Evolutionary conservation across 2,888 invertebrate species (phyloP).

Genomic region (Dusona sp.): DNA sequence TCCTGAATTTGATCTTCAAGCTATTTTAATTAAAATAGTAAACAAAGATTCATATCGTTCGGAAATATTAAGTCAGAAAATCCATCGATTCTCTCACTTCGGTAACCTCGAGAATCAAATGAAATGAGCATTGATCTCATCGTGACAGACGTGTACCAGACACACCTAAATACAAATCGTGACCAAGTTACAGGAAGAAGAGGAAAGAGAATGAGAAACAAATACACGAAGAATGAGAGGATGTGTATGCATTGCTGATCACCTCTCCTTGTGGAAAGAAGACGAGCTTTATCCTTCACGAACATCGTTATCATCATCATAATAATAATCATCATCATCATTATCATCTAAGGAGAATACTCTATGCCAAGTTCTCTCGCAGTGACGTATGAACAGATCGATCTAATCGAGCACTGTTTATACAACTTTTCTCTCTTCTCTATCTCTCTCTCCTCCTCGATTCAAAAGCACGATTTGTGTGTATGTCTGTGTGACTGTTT

Average conservation of each 20-base stretch:
- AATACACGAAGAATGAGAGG: constrained; percentile 24
- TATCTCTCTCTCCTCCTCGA: constrained; percentile 48
- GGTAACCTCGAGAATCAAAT: constrained; percentile 4
- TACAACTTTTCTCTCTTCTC: constrained; percentile 62
- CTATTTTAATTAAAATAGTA: constrained; percentile 6
- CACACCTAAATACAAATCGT: constrained; percentile 29
- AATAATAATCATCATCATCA: constrained; percentile 58
- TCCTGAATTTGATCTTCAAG: constrained; percentile 10
- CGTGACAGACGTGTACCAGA: constrained; percentile 59
- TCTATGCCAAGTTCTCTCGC: constrained; percentile 31
- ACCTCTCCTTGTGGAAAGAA: constrained; percentile 44
- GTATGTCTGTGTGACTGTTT: constrained; percentile 17
- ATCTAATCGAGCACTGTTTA: constrained; percentile 67
- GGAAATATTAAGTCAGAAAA: constrained; percentile 5
- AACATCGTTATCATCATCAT: constrained; percentile 62
- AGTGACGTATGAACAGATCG: constrained; percentile 59
- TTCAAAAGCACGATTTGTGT: constrained; percentile 36
- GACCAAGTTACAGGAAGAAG: constrained; percentile 28
- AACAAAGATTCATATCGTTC: constrained; percentile 7
- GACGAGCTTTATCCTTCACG: constrained; percentile 61
- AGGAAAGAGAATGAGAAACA: constrained; percentile 13
- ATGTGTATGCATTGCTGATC: constrained; percentile 64
- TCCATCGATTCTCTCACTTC: constrained; percentile 1
- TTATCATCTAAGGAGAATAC: constrained; percentile 32
- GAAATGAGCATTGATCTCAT: constrained; percentile 21